These are phyloP conservation scores for Oryzias melastigma DNA, from an alignment of 2,113 vertebrate species.

Conservation along the genomic window DNA sequence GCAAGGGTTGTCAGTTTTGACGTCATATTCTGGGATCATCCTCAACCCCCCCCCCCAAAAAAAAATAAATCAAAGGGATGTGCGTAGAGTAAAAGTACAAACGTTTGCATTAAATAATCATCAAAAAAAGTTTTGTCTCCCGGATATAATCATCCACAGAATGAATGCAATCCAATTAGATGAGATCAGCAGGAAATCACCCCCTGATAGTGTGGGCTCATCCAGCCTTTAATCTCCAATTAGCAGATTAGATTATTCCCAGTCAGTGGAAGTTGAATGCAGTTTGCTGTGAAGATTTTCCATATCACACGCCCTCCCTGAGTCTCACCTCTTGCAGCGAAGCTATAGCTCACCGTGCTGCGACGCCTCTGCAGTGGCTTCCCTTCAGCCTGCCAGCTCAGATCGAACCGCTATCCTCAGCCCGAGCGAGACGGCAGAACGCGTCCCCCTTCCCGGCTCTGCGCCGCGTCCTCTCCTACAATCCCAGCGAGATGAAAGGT, in stretches of 20 bases:
- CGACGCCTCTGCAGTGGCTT: constrained; percentile 59
- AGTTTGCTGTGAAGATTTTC: too few relatives aligned
- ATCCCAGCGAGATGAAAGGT: constrained; percentile 57
- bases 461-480: constrained; percentile 34
- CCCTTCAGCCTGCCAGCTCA: constrained; percentile 49
- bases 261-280: constrained; percentile 19
- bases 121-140: neutral
- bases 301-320: constrained; percentile 4
- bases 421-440: neutral
- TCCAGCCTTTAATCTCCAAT: constrained; percentile 46
- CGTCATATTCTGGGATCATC: constrained; percentile 34
- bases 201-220: constrained; percentile 6
- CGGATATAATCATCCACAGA: neutral
- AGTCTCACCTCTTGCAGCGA: constrained; percentile 58
- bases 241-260: constrained; percentile 31
- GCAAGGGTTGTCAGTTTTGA: constrained; percentile 47
- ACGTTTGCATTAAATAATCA: neutral
- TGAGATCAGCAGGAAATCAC: constrained; percentile 25
- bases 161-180: constrained; percentile 20
- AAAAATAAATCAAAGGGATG: neutral
- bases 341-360: constrained; percentile 39
- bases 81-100: neutral
- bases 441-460: constrained; percentile 16
- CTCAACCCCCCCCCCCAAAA: constrained; percentile 21
- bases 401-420: constrained; percentile 50